Percentiles rank a stretch among this genome's conserved stretches.
These are phyloP conservation scores for Picathartes gymnocephalus DNA, from an alignment of 2,113 vertebrate species.

Conservation along the genomic window DNA sequence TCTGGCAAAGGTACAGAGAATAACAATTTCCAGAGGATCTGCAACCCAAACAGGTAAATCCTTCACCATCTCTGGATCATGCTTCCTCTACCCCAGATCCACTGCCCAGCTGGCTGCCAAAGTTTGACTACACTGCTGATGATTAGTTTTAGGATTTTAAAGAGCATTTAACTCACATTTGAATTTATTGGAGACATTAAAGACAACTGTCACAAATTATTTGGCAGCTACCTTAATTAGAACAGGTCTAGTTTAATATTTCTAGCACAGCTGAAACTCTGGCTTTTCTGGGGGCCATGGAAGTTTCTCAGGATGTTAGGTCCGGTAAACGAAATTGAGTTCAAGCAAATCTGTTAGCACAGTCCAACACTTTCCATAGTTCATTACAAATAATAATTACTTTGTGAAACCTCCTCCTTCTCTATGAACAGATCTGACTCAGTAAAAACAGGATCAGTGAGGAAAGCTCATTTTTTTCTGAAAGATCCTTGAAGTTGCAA, in stretches of 20 bases:
- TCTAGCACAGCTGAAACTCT: background rate
- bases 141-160: background rate
- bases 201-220: background rate
- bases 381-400: conserved; percentile 41
- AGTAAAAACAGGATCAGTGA: background rate
- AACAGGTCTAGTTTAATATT: background rate
- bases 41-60: background rate
- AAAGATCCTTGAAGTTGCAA: background rate
- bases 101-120: background rate
- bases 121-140: background rate
- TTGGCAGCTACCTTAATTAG: background rate
- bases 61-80: background rate
- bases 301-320: background rate
- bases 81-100: background rate
- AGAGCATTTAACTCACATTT: background rate
- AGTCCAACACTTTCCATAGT: background rate
- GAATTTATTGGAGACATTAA: background rate
- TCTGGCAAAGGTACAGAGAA: background rate
- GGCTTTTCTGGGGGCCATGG: background rate
- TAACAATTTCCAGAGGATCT: background rate
- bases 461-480: background rate
- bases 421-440: background rate
- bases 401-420: background rate
- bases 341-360: conserved; percentile 29
- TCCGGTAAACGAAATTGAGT: conserved; percentile 24